Evolutionary conservation across 2,797 vertebrate genomes (phyloP).

Genomic region (Diplodus puntazzo): DNA sequence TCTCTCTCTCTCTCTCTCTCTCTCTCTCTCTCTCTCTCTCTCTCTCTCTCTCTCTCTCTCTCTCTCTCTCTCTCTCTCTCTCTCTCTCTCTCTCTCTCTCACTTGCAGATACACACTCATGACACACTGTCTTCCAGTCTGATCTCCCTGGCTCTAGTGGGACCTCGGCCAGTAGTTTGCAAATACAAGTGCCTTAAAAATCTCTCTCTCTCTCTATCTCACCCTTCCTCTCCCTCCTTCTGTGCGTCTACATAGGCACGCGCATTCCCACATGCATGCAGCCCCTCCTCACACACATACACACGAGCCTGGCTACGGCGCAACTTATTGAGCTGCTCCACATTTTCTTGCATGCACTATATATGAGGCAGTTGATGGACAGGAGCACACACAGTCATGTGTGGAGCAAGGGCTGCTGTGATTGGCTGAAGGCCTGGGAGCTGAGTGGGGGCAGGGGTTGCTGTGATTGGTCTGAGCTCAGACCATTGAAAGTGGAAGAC

Average conservation of each 20-base stretch:
- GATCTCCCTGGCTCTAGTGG: slow-evolving; percentile 78
- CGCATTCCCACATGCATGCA: slow-evolving; percentile 60
- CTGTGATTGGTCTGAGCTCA: slow-evolving; percentile 87
- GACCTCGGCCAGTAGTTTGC: slow-evolving; percentile 83
- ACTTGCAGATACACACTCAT: slow-evolving; percentile 46
- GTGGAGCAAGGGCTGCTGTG: slow-evolving; percentile 73
- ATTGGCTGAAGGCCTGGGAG: slow-evolving; percentile 86
- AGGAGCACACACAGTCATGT: slow-evolving; percentile 92
- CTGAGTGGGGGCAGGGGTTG: slow-evolving; percentile 72
- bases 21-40: slow-evolving; percentile 23
- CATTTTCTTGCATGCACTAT: slow-evolving; percentile 93
- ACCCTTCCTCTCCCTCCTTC: slow-evolving; percentile 36
- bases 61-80: too few relatives aligned
- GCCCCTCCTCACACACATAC: slow-evolving; percentile 18
- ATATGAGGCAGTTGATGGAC: slow-evolving; percentile 95
- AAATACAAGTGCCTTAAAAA: slow-evolving; percentile 79
- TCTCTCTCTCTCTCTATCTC: slow-evolving; percentile 49
- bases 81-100: not conserved
- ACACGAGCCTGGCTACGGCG: slow-evolving; percentile 74
- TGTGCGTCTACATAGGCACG: slow-evolving; percentile 55
- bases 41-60: too few relatives aligned
- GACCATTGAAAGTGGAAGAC: slow-evolving; percentile 87
- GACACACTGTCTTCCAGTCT: slow-evolving; percentile 65
- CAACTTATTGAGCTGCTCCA: slow-evolving; percentile 89
- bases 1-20: slow-evolving; percentile 19